These are phyloP conservation scores for Prinia subflava DNA, from an alignment of 2,113 vertebrate genomes.

Conservation along the genomic window DNA sequence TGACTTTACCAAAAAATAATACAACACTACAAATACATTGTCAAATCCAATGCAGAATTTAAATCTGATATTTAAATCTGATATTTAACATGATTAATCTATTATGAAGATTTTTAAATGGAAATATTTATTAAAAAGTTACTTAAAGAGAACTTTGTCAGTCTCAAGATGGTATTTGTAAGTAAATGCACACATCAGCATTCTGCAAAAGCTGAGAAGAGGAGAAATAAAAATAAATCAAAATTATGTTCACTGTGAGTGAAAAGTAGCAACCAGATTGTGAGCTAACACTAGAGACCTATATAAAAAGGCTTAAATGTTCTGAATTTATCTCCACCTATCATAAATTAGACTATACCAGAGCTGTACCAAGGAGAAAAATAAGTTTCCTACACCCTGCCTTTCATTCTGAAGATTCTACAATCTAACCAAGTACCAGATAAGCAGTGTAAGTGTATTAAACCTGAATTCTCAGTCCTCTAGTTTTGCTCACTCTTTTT, in stretches of 20 bases:
- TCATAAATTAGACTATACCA: not conserved
- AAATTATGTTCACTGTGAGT: not conserved
- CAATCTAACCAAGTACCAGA: not conserved
- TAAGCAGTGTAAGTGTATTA: not conserved
- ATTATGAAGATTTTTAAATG: not conserved
- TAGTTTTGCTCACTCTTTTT: not conserved
- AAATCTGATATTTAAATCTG: not conserved
- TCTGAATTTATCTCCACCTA: not conserved
- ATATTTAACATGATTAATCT: not conserved
- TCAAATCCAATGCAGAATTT: not conserved
- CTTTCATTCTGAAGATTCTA: not conserved
- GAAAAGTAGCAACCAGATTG: not conserved
- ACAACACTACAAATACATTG: not conserved
- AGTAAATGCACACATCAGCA: not conserved
- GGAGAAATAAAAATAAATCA: not conserved
- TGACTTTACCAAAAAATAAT: not conserved
- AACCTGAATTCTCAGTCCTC: not conserved
- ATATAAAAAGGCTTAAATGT: not conserved
- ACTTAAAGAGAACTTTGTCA: not conserved
- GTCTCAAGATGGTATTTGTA: not conserved
- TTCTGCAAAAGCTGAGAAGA: not conserved
- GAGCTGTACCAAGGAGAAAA: not conserved
- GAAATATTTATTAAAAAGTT: not conserved
- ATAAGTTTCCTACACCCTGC: not conserved
- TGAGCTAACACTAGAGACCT: not conserved